Evolutionary conservation across 2,888 invertebrate genomes (phyloP).

Genomic region (Cecidostiba fungosa): DNA sequence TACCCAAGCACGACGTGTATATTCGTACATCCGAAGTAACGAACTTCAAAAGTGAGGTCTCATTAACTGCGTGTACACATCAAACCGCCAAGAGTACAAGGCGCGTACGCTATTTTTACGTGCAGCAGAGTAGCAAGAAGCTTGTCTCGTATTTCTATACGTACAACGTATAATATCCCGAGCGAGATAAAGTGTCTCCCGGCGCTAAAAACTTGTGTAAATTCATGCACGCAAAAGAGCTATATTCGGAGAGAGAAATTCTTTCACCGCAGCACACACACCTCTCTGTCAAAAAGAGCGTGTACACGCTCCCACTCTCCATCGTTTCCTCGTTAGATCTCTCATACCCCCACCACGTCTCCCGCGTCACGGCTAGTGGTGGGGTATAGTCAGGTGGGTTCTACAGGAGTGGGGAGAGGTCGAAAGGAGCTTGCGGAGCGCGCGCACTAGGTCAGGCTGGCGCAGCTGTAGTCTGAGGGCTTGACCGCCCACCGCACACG

Average conservation of each 20-base stretch:
- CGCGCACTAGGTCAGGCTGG: constrained; percentile 39
- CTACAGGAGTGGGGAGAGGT: constrained; percentile 14
- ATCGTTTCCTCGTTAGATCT: constrained; percentile 30
- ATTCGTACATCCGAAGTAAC: no score
- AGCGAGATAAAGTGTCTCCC: neutral
- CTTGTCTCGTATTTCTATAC: no score
- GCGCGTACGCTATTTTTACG: neutral
- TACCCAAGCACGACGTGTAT: neutral
- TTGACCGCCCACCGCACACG: constrained; percentile 22
- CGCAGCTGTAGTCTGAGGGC: constrained; percentile 17
- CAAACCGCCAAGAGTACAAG: no score
- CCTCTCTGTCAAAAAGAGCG: neutral
- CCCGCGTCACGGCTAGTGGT: neutral
- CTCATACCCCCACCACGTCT: neutral
- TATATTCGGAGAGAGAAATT: constrained; percentile 2
- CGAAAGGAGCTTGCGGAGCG: constrained; percentile 19
- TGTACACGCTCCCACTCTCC: neutral
- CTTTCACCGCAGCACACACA: neutral
- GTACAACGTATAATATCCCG: neutral
- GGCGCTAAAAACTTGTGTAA: neutral
- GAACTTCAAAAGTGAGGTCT: neutral
- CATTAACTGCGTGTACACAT: neutral
- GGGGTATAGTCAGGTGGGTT: neutral
- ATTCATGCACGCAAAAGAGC: neutral
- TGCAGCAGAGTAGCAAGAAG: no score